phyloP scores from a whole-genome alignment of 2,113 vertebrate species.

The Herpetotheres cachinnans region DNA sequence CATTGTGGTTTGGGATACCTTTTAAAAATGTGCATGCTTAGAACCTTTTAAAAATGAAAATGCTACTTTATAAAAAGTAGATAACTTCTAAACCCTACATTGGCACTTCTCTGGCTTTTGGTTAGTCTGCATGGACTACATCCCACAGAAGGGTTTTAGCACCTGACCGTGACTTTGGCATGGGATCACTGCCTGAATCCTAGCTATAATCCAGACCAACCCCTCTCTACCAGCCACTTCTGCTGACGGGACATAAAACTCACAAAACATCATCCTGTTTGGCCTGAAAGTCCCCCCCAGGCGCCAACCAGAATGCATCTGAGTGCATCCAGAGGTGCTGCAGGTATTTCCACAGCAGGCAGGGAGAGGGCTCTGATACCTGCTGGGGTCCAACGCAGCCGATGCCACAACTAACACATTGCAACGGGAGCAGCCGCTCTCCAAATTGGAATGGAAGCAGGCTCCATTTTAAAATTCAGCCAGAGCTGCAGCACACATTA shows the following conservation, averaged over 20 bases:
- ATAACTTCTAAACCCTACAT: neutral
- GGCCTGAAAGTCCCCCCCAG: neutral
- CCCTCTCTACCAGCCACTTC: neutral
- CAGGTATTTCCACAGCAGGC: neutral
- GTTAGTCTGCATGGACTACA: neutral
- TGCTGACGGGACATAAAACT: neutral
- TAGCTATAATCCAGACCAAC: neutral
- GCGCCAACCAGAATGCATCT: rapidly evolving
- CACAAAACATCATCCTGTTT: neutral
- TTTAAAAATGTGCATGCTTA: neutral
- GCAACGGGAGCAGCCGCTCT: neutral
- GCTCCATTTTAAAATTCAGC: neutral
- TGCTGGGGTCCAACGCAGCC: neutral
- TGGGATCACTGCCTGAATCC: rapidly evolving
- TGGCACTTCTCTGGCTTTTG: neutral
- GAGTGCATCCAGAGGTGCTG: neutral
- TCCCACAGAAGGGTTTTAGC: neutral
- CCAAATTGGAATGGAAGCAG: rapidly evolving
- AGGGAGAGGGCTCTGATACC: too few relatives aligned
- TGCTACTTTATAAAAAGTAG: neutral
- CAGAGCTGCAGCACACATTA: neutral
- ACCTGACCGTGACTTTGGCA: neutral
- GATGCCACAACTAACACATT: rapidly evolving
- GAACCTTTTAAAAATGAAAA: neutral
- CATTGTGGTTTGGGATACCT: neutral